Conservation (phyloP, 2,797 vertebrate genomes). For the Aulostomus chinensis region DNA sequence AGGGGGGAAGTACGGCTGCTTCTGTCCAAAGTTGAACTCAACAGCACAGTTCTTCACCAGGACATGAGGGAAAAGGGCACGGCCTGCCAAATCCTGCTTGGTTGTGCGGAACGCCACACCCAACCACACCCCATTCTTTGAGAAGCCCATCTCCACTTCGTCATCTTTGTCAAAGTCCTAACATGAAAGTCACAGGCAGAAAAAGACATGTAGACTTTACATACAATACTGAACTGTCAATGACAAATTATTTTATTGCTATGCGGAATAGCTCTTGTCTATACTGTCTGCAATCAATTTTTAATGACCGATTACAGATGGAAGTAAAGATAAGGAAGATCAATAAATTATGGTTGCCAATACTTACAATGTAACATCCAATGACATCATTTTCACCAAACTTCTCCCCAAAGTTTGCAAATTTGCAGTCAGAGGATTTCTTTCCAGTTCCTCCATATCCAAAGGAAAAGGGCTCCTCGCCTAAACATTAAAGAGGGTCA, state of each 20-base stretch:
- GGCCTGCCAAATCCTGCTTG: constrained; percentile 80
- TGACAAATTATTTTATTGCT: too few species aligned
- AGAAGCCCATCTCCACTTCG: constrained; percentile 85
- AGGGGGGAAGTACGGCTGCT: constrained; percentile 78
- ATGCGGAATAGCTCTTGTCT: too few species aligned
- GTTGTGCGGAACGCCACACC: constrained; percentile 84
- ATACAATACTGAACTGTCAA: too few species aligned
- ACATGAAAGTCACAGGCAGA: background rate
- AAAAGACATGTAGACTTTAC: too few species aligned
- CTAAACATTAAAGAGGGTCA: constrained; percentile 56
- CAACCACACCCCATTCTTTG: constrained; percentile 88
- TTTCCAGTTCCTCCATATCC: constrained; percentile 94
- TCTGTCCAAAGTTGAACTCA: constrained; percentile 94
- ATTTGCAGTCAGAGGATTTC: constrained; percentile 89
- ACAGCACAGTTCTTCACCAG: constrained; percentile 92
- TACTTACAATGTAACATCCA: constrained; percentile 89
- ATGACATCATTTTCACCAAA: constrained; percentile 94
- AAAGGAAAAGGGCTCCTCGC: constrained; percentile 91
- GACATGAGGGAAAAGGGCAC: constrained; percentile 89
- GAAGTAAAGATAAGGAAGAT: too few species aligned
- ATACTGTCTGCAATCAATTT: too few species aligned
- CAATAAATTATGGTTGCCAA: background rate
- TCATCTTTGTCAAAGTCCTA: constrained; percentile 89
- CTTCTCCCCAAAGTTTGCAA: constrained; percentile 89
- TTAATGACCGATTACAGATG: too few species aligned